phyloP scores from a whole-genome alignment of 2,113 vertebrate genomes.

The Myrmecobius fasciatus region DNA sequence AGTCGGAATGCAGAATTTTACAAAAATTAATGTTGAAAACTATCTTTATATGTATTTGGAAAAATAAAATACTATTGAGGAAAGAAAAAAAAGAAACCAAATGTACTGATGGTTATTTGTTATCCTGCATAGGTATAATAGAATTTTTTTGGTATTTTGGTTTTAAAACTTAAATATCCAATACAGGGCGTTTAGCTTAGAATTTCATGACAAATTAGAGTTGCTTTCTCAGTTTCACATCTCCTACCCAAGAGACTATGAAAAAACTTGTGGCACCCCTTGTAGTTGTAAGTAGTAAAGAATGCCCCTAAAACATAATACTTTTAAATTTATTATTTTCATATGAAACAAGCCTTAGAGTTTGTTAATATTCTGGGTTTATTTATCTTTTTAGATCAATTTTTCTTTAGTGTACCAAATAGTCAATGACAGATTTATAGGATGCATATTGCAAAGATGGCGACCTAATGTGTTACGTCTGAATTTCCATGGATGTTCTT shows the following conservation, averaged over 20 bases:
- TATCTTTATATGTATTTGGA: too few relatives aligned
- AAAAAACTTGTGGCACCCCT: conserved; percentile 46
- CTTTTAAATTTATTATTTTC: conserved; percentile 52
- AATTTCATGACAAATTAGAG: background rate
- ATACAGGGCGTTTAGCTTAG: background rate
- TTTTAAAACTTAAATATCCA: background rate
- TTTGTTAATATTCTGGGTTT: conserved; percentile 47
- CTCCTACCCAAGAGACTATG: background rate
- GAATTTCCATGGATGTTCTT: conserved; percentile 75
- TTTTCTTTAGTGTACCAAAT: conserved; percentile 80
- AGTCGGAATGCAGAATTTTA: too few relatives aligned
- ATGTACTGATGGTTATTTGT: background rate
- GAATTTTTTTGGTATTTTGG: background rate
- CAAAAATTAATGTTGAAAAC: too few relatives aligned
- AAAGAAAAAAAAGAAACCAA: background rate
- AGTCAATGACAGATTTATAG: conserved; percentile 69
- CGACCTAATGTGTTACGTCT: conserved; percentile 72
- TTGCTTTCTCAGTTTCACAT: background rate
- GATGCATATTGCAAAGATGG: conserved; percentile 76
- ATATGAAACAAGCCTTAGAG: background rate
- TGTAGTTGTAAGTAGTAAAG: background rate
- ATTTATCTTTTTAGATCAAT: conserved; percentile 79
- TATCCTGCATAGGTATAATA: background rate
- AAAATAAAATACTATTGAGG: too few relatives aligned
- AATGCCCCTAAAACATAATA: background rate